Evolutionary conservation across 1,140 invertebrate genomes (phyloP).

Genomic region (Neodiprion virginianus): DNA sequence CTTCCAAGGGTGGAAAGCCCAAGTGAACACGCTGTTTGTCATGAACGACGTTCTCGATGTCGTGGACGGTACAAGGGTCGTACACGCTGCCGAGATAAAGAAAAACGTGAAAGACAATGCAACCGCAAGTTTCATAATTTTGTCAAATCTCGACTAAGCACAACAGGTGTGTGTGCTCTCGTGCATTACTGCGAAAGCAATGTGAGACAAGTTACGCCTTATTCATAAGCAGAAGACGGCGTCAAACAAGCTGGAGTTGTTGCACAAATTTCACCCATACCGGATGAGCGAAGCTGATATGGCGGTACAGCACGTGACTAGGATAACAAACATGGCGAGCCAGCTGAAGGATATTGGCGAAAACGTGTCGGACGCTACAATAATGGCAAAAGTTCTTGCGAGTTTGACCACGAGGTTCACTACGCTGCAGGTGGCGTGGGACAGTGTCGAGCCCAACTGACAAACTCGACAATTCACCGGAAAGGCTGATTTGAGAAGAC

Average conservation of each 20-base stretch:
- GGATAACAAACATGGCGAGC: constrained; percentile 16
- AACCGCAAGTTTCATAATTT: constrained; percentile 24
- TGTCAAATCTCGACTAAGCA: constrained; percentile 22
- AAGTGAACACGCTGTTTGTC: constrained; percentile 20
- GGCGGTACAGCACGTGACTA: constrained; percentile 21
- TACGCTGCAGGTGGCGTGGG: too few relatives aligned
- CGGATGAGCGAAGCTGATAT: constrained; percentile 16
- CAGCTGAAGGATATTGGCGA: too few relatives aligned
- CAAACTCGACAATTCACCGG: too few relatives aligned
- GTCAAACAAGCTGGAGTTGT: constrained; percentile 16
- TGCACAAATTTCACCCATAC: constrained; percentile 14
- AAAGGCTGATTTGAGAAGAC: too few relatives aligned
- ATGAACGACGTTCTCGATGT: constrained; percentile 20
- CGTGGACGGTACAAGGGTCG: constrained; percentile 12
- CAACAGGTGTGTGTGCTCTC: constrained; percentile 23
- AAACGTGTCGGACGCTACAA: too few relatives aligned
- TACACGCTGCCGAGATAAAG: constrained; percentile 13
- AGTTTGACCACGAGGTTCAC: too few relatives aligned
- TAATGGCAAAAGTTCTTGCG: too few relatives aligned
- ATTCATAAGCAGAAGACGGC: constrained; percentile 21
- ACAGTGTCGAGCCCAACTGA: too few relatives aligned
- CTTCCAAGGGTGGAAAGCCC: constrained; percentile 27
- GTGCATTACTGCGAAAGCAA: constrained; percentile 17
- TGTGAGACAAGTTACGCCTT: constrained; percentile 1
- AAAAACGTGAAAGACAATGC: constrained; percentile 25